phyloP scores from a whole-genome alignment of 2,797 vertebrate species.

The Hydrophis major region DNA sequence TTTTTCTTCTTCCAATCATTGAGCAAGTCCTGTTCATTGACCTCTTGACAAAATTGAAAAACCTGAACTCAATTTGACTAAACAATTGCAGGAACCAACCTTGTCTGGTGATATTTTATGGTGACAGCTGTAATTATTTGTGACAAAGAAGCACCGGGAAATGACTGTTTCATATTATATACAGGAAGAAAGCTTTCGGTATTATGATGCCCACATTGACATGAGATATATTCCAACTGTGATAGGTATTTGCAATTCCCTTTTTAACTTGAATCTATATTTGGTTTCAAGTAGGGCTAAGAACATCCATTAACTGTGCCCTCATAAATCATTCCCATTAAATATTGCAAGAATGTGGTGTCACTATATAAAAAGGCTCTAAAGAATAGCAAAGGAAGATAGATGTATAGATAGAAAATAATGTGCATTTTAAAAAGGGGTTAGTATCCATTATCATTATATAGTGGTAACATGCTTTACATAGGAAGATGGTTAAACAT shows the following conservation, averaged over 20 bases:
- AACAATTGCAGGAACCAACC: conserved; percentile 19
- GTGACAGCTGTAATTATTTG: conserved; percentile 39
- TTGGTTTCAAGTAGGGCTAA: conserved; percentile 48
- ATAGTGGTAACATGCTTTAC: neutral
- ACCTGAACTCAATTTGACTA: conserved; percentile 41
- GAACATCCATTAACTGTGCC: conserved; percentile 34
- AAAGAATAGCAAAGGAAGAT: conserved; percentile 19
- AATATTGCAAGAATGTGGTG: neutral
- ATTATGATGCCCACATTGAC: neutral
- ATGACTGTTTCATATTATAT: conserved; percentile 23
- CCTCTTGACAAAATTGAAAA: conserved; percentile 33
- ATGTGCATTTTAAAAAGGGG: neutral
- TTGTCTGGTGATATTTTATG: conserved; percentile 31
- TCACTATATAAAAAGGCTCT: conserved; percentile 13
- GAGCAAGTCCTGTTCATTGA: neutral
- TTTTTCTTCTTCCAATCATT: neutral
- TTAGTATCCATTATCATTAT: neutral
- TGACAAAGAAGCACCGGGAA: conserved; percentile 22
- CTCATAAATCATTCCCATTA: conserved; percentile 39
- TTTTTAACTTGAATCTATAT: conserved; percentile 37
- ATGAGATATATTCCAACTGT: conserved; percentile 16
- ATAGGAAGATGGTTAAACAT: neutral
- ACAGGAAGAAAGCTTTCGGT: conserved; percentile 13
- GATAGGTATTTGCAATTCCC: neutral
- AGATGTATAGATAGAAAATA: conserved; percentile 9